Base-by-base conservation (phyloP, 2,888 invertebrate species). In the Elegia similella region DNA sequence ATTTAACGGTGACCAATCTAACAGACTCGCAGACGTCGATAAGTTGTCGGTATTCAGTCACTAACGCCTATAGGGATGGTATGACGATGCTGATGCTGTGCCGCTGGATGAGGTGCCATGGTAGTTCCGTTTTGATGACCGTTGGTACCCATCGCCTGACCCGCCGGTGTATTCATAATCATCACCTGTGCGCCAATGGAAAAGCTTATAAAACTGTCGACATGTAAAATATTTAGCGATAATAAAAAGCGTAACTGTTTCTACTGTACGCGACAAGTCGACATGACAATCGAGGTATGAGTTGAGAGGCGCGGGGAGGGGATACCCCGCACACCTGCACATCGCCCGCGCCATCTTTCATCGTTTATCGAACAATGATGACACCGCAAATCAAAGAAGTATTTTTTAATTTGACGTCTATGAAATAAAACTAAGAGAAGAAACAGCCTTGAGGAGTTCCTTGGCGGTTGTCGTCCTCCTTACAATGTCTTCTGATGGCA, bases 91-190 rank as follows among this genome's bases (percentile, higher is more conserved):
- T 2, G 89, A 81, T 6, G 86, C 78, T 15, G 82, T 72, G 42
- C 82, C 84, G 58, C 73, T 69, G 29, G 84, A 78, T 8, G 84
- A 77, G 5, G 87, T 76, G 13, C 82, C 86, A 68, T 88, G 87
- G 70, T 88, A 78, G 71, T 80, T 84, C 58, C 91, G 88, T 76
- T 91, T 91, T 32, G 89, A 83, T 42, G 91, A 75, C 62, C 85
- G 80, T 70, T 90, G 91, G 67, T 89, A 88, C 1, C 91, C 91
- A 52, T 92, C 92, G 57, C 92, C 92, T 13, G 92, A 90, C 1
- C 87, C 92, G 42, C 92, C 92, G 52, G 90, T 86, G 75, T 88
- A 88, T 69, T 92, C 92, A 80, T 87, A 89, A 71, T 92, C 92
- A 69, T 91, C 91, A 78, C 88, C 90, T 88, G 72, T 53, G 57